A percentile compares a stretch with the other conserved stretches of the same genome.
Evolutionary conservation across 2,113 vertebrate species (phyloP).

Genomic region (Speoplatyrhinus poulsoni): DNA sequence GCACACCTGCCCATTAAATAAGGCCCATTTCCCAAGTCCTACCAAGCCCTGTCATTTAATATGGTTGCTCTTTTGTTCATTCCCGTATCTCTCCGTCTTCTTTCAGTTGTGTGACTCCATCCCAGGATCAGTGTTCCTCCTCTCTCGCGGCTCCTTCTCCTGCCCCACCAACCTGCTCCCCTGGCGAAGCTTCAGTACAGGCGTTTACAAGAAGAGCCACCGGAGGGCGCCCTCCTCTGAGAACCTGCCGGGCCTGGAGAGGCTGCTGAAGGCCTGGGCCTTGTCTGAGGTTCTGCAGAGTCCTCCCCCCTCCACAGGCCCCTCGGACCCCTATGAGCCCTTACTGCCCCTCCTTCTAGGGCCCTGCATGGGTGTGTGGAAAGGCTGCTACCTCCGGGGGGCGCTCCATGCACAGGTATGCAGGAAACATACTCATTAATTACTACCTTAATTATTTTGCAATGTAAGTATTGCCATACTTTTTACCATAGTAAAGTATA

Average conservation of each 20-base stretch:
- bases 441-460: too few relatives aligned
- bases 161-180: constrained; percentile 83
- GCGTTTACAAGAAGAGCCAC: constrained; percentile 72
- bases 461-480: too few relatives aligned
- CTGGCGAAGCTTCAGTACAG: constrained; percentile 78
- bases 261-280: constrained; percentile 65
- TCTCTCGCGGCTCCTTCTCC: constrained; percentile 81
- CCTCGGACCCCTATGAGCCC: constrained; percentile 66
- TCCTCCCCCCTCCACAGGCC: constrained; percentile 7
- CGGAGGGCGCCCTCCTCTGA: constrained; percentile 77
- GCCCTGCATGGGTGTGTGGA: constrained; percentile 86
- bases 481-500: too few relatives aligned
- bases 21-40: too few relatives aligned
- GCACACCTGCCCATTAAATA: too few relatives aligned
- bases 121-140: constrained; percentile 73
- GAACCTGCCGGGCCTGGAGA: constrained; percentile 77
- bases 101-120: constrained; percentile 51
- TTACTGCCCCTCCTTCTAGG: constrained; percentile 82
- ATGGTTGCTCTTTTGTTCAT: not conserved
- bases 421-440: too few relatives aligned
- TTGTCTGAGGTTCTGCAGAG: constrained; percentile 43
- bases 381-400: constrained; percentile 88
- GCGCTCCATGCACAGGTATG: constrained; percentile 84
- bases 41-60: too few relatives aligned
- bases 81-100: not conserved